A percentile compares a stretch with the other conserved stretches of the same genome.
Conservation (phyloP, 1,140 invertebrate genomes). For the Acromyrmex echinatior region DNA sequence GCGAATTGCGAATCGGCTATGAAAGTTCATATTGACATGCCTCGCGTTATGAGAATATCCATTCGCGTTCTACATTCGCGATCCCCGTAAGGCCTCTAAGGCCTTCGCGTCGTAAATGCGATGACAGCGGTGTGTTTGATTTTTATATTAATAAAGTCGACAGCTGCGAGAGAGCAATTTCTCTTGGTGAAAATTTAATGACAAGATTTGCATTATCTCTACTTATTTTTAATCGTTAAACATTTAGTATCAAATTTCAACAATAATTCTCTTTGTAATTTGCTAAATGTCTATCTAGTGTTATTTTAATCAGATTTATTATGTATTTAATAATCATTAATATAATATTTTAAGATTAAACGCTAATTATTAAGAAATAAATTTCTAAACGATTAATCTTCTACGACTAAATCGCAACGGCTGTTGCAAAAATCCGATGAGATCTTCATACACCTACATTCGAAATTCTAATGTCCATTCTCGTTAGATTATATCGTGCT, state of each 20-base stretch:
- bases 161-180: conserved; percentile 28
- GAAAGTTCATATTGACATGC: conserved; percentile 47
- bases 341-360: neutral
- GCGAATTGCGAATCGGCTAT: conserved; percentile 37
- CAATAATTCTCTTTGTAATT: neutral
- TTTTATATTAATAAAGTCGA: conserved; percentile 37
- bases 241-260: conserved; percentile 1
- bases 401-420: neutral
- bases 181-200: conserved; percentile 43
- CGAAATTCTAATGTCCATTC: conserved; percentile 74
- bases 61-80: conserved; percentile 46
- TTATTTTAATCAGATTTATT: neutral
- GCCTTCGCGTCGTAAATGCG: neutral
- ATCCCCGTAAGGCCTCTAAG: neutral
- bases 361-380: neutral
- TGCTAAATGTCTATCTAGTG: neutral
- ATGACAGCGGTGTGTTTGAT: conserved; percentile 38
- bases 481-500: conserved; percentile 50
- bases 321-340: neutral
- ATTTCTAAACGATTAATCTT: neutral
- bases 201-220: conserved; percentile 9
- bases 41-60: conserved; percentile 17
- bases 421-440: conserved; percentile 23
- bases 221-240: neutral
- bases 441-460: conserved; percentile 65